phyloP scores from a whole-genome alignment of 2,797 vertebrate genomes.

The Phrynocephalus forsythii region DNA sequence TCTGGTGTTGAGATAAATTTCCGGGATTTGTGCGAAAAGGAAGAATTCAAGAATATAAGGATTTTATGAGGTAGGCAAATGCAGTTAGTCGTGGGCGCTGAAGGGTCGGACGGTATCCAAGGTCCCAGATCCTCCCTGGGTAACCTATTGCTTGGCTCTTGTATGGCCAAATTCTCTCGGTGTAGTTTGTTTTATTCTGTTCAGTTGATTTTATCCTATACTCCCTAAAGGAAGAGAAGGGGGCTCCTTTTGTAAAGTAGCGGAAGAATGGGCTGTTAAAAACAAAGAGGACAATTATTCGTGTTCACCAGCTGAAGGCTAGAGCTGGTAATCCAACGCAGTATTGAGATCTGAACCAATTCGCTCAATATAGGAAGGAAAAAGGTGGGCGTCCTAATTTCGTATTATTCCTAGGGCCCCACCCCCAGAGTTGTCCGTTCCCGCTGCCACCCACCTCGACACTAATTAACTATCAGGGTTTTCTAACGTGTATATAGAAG shows the following conservation, averaged over 20 bases:
- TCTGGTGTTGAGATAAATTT: not conserved
- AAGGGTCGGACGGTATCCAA: not conserved
- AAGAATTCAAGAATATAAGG: not conserved
- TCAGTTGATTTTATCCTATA: not conserved
- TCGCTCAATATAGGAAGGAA: not conserved
- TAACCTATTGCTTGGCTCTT: not conserved
- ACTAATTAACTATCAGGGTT: constrained; percentile 33
- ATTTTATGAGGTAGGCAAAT: not conserved
- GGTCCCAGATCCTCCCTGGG: not conserved
- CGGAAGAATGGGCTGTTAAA: not conserved
- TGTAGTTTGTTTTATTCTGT: not conserved
- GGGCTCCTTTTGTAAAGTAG: not conserved
- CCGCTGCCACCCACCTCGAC: constrained; percentile 25
- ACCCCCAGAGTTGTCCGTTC: constrained; percentile 21
- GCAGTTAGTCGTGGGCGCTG: not conserved
- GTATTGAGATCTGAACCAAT: not conserved
- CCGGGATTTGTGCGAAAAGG: not conserved
- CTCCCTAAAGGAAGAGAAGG: no score
- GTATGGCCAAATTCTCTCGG: not conserved
- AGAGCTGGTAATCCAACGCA: not conserved
- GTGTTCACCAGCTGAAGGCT: not conserved
- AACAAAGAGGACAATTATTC: not conserved
- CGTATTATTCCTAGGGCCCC: constrained; percentile 28
- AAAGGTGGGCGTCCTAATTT: constrained; percentile 41
- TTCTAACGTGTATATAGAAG: constrained; percentile 34